Conservation (phyloP, 2,113 vertebrate species). For the Thymallus thymallus region DNA sequence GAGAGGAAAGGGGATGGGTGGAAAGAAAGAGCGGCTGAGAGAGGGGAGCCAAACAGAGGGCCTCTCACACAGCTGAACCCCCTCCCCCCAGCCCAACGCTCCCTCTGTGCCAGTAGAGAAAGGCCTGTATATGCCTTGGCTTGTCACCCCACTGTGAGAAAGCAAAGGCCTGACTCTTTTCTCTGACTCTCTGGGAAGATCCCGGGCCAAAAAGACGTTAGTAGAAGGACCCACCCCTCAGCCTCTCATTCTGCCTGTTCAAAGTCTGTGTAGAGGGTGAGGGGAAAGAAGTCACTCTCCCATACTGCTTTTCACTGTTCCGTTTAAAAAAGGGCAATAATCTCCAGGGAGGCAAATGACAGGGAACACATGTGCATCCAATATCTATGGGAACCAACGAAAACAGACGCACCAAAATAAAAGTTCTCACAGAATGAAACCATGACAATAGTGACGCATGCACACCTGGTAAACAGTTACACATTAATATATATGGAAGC, state of each 20-base stretch:
- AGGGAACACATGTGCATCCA: conserved; percentile 42
- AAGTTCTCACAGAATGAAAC: conserved; percentile 39
- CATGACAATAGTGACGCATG: conserved; percentile 11
- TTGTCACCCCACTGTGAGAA: conserved; percentile 60
- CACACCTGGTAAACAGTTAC: conserved; percentile 15
- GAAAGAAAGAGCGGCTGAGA: conserved; percentile 13
- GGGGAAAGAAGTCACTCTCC: neutral
- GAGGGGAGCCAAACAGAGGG: conserved; percentile 34
- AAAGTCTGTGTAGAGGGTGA: conserved; percentile 43
- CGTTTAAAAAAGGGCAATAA: conserved; percentile 31
- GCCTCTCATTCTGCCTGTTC: conserved; percentile 25
- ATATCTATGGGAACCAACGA: conserved; percentile 51
- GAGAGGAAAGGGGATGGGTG: neutral
- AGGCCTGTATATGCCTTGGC: conserved; percentile 54
- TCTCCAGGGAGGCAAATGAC: conserved; percentile 47
- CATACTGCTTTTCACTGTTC: conserved; percentile 38
- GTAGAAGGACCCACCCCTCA: neutral
- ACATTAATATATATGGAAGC: conserved; percentile 24
- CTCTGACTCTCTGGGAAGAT: neutral
- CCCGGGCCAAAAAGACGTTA: conserved; percentile 10
- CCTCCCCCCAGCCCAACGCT: conserved; percentile 11
- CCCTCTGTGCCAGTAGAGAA: conserved; percentile 37
- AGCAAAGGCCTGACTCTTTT: conserved; percentile 52
- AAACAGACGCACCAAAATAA: conserved; percentile 25
- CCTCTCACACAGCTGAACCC: conserved; percentile 39